Evolutionary conservation across 2,888 invertebrate genomes (phyloP), one percentile per base, ranked within the genome.

Genomic region (Hermaeophaga mercurialis): DNA sequence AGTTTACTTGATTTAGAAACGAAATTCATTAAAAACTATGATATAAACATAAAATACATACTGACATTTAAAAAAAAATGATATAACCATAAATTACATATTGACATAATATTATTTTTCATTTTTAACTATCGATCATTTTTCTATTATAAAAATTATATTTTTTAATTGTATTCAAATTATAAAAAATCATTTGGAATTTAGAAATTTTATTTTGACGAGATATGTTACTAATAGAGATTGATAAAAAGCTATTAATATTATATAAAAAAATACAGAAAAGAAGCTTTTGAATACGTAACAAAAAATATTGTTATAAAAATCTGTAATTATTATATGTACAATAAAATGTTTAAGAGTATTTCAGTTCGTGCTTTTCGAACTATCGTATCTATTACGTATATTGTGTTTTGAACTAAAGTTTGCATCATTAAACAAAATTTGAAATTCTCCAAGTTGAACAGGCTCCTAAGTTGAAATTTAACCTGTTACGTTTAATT

Each of bases 301-400:
- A 39, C 22, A 50, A 49, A 44, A 50, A 54, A 36, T 54, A 54
- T 54, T 22, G n/a, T 48, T 59, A 55, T 59, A 59, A 59, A 55
- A 55, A 59, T 56, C 56, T 59, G 56, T 46, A 50, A 52, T 55
- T 52, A n/a, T 53, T 38, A 46, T 57, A 59, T 59, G 24, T 59
- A 59, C 56, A 56, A 53, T 53, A 38, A 53, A 39, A 45, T 46
- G 17, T 36, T 41, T 31, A 48, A 43, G 53, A 58, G 46, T 55
- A 56, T 54, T 43, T 61, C 60, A 61, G 60, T 61, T 48, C 60
- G 60, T 61, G 60, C 56, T 36, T 56, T 56, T 45, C 52, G 44
- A 46, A 57, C 56, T 59, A 56, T 56, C 46, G 31, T 50, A 44
- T n/a, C n/a, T n/a, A n/a, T 59, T 59, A 59, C 59, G 59, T 60